Evolutionary conservation across 2,888 invertebrate genomes (phyloP).

Genomic region (Agrotis exclamationis): DNA sequence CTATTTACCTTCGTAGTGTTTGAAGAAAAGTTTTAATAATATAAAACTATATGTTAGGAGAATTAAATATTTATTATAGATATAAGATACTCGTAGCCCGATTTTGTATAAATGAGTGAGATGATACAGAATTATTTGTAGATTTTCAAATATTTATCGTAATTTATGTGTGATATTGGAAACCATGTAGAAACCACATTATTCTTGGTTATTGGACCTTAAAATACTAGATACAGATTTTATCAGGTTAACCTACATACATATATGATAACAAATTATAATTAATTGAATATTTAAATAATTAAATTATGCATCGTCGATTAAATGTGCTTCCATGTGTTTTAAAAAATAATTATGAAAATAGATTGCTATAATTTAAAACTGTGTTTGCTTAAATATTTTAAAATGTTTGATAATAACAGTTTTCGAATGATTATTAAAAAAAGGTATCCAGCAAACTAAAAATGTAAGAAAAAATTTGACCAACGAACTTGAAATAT

Average conservation of each 20-base stretch:
- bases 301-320: conserved; percentile 28
- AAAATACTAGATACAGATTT: neutral
- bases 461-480: conserved; percentile 1
- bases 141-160: conserved; percentile 38
- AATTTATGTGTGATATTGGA: conserved; percentile 43
- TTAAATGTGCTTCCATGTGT: conserved; percentile 71
- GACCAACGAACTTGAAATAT: conserved; percentile 17
- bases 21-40: conserved; percentile 42
- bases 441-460: conserved; percentile 11
- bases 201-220: neutral
- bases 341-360: conserved; percentile 33
- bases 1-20: conserved; percentile 57
- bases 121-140: conserved; percentile 43
- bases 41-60: conserved; percentile 47
- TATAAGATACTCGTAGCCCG: conserved; percentile 64
- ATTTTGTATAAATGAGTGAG: conserved; percentile 55
- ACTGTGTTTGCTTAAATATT: neutral
- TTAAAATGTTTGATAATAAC: neutral
- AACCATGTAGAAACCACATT: conserved; percentile 3
- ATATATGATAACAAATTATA: neutral
- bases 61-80: conserved; percentile 43
- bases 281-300: conserved; percentile 18
- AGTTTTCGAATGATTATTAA: neutral
- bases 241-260: neutral
- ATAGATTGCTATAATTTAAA: conserved; percentile 38